A percentile compares a stretch with the other conserved stretches of the same genome.
Evolutionary conservation across 2,113 vertebrate species (phyloP).

Genomic region (Phalacrocorax pelagicus): DNA sequence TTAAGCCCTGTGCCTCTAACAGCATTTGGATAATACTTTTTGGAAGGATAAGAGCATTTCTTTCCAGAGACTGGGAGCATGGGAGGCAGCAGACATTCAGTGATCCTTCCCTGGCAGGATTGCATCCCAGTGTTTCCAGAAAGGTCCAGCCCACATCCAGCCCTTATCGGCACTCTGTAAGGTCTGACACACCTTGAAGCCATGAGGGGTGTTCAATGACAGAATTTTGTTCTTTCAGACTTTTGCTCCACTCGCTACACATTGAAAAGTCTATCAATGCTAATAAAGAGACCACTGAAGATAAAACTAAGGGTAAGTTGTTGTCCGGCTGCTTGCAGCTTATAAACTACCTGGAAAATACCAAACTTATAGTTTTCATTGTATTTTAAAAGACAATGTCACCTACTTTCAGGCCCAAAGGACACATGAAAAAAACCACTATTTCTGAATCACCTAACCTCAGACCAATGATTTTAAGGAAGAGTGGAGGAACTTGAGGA

Average conservation of each 20-base stretch:
- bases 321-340: background rate
- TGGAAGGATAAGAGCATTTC: background rate
- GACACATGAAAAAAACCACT: background rate
- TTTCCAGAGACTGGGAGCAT: background rate
- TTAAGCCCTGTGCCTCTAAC: background rate
- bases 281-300: background rate
- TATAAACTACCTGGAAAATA: background rate
- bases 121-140: background rate
- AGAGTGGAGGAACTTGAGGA: background rate
- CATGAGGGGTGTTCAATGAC: rapidly evolving
- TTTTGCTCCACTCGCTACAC: background rate
- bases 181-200: background rate
- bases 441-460: background rate
- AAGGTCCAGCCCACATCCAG: background rate
- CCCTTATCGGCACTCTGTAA: background rate
- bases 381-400: background rate
- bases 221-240: background rate
- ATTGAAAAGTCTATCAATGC: background rate
- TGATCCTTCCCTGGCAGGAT: background rate
- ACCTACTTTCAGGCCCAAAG: background rate
- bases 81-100: background rate
- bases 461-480: background rate
- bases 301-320: background rate
- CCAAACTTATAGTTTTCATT: background rate
- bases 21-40: background rate